Percentiles rank a stretch among this genome's conserved stretches.
Evolutionary conservation across 1,140 invertebrate genomes (phyloP).

Genomic region (Leucophenga varia): DNA sequence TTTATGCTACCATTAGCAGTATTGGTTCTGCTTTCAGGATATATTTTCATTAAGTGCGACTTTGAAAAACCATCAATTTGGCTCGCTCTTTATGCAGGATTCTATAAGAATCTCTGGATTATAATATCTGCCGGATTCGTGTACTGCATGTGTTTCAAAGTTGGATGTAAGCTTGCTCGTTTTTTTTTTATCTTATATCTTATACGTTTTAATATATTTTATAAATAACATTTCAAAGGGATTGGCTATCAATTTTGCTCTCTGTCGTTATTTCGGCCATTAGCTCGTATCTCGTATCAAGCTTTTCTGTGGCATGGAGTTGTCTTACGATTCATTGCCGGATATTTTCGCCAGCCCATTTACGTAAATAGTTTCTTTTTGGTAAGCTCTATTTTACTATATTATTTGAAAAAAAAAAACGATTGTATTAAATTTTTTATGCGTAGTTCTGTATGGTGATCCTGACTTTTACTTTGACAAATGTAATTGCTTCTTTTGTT

Average conservation of each 20-base stretch:
- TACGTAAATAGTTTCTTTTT: conserved; percentile 27
- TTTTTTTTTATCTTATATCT: not conserved
- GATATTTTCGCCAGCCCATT: conserved; percentile 33
- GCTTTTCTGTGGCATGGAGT: conserved; percentile 44
- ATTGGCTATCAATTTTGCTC: conserved; percentile 31
- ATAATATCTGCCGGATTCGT: conserved; percentile 32
- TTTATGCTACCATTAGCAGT: conserved; percentile 18
- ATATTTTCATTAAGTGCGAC: conserved; percentile 37
- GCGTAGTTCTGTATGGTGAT: conserved; percentile 25
- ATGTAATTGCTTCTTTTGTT: conserved; percentile 23
- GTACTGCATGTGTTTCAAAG: conserved; percentile 34
- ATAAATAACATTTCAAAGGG: conserved; percentile 16
- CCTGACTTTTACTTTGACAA: conserved; percentile 25
- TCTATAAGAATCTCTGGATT: conserved; percentile 45
- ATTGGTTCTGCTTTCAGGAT: conserved; percentile 29
- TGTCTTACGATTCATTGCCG: conserved; percentile 25
- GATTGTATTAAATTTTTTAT: too few relatives aligned
- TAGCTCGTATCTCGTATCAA: conserved; percentile 43
- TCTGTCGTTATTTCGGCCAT: conserved; percentile 26
- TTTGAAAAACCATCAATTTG: conserved; percentile 41
- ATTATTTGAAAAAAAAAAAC: too few relatives aligned
- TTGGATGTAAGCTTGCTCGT: conserved; percentile 33
- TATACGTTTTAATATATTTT: not conserved
- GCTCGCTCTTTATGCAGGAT: conserved; percentile 40
- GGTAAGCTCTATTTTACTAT: too few relatives aligned